Evolutionary conservation across 2,888 invertebrate genomes (phyloP).

Genomic region (Chymomyza amoena): DNA sequence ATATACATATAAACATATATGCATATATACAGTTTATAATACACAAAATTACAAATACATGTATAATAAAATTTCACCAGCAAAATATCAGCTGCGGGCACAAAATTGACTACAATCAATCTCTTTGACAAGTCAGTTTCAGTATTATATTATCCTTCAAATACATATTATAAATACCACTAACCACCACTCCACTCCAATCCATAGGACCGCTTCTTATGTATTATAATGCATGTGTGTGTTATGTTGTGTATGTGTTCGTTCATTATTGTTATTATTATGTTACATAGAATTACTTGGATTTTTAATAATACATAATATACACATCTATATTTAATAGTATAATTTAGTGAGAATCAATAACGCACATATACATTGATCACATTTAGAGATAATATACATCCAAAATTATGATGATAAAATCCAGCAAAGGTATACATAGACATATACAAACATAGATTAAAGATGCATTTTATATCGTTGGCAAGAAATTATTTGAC

Average conservation of each 20-base stretch:
- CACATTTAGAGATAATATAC: conserved; percentile 3
- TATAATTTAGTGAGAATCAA: neutral
- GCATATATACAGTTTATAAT: neutral
- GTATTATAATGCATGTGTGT: too few species aligned
- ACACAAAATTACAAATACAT: neutral
- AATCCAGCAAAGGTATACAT: conserved; percentile 2
- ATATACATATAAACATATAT: neutral
- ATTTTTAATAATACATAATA: neutral
- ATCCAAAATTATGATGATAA: neutral
- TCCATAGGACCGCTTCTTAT: neutral
- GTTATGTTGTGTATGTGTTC: too few species aligned
- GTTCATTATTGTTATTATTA: neutral
- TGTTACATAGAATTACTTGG: neutral
- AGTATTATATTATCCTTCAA: neutral
- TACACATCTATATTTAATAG: conserved; percentile 4
- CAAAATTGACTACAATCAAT: conserved; percentile 23
- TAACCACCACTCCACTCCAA: too few species aligned
- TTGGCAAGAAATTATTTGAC: neutral
- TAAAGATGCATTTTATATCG: neutral
- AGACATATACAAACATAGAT: conserved; percentile 26
- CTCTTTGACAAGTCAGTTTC: neutral
- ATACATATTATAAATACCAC: neutral
- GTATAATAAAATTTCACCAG: neutral
- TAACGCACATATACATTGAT: neutral
- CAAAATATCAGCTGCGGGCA: conserved; percentile 32